A percentile compares a stretch with the other conserved stretches of the same genome.
These are phyloP conservation scores for Loripinus fragilis DNA, from an alignment of 2,888 invertebrate genomes.

Conservation along the genomic window DNA sequence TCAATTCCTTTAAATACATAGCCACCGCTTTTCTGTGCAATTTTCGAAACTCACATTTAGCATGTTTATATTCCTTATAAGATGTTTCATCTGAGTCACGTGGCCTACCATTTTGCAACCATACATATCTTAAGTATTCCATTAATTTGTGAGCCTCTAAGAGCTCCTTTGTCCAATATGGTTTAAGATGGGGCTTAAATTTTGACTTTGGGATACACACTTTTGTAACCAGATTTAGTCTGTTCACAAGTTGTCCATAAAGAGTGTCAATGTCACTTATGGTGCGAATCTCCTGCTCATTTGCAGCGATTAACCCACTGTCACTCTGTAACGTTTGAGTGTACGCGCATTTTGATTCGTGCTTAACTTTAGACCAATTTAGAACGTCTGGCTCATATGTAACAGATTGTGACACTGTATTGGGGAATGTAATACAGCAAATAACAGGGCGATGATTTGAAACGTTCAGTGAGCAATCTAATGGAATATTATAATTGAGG, in stretches of 20 bases:
- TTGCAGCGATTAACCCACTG: background rate
- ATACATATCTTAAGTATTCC: too few species aligned
- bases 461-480: background rate
- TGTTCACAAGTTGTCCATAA: background rate
- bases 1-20: too few species aligned
- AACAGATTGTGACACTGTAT: background rate
- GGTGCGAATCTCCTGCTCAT: background rate
- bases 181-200: background rate
- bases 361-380: background rate
- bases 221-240: background rate
- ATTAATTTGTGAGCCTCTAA: too few species aligned
- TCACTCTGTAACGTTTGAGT: background rate
- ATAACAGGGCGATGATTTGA: background rate
- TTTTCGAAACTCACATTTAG: too few species aligned
- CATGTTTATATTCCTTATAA: too few species aligned
- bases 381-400: background rate
- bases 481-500: background rate
- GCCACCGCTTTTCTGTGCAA: too few species aligned
- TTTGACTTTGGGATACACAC: background rate
- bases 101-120: too few species aligned
- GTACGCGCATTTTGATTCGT: background rate
- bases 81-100: too few species aligned
- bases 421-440: background rate
- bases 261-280: background rate
- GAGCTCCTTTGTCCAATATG: background rate